Evolutionary conservation across 2,888 invertebrate species (phyloP), one percentile per base, ranked within the genome.

Genomic region (Drosophila stalkeri): DNA sequence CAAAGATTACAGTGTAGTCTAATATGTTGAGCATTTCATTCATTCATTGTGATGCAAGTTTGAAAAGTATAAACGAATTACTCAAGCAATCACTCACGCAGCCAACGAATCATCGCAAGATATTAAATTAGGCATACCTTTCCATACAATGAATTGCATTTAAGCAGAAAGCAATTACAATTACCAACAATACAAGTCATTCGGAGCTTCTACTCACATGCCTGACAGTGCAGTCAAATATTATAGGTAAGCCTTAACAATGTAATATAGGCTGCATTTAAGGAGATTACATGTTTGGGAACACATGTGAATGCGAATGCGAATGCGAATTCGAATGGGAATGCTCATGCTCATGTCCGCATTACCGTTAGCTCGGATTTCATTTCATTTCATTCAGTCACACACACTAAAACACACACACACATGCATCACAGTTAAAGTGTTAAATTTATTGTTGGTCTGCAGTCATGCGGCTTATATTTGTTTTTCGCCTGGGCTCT

Each of bases 361-460:
- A 64, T 65, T 75, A 70, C 51, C 64, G 54, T 75, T 76, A 61
- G 57, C 75, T 78, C 52, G 20, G 56, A 72, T 55, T 55, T 41
- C 41, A 80, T 80, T 63, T 66, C 74, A 70, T 61, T 23, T 37
- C 37, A 39, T 23, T 67, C 72, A 61, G 61, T 76, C 33, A 12
- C 27, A 27, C 16, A 16, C 47, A 23, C 46, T 14, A 6, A 33
- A 6, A 35, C 18, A 33, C 12, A 18, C 18, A 18, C 18, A 52
- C 16, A 37, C 23, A 54, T 14, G 6, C 51, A 33, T 33, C 51
- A 71, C 77, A 76, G 89, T 90, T 87, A 90, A 87, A 87, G 88
- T 90, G 86, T 86, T 88, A 80, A 87, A 88, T 86, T 87, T 87
- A 89, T 87, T 86, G 79, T 73, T 80, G 85, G 77, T 81, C 79